A percentile compares a stretch with the other conserved stretches of the same genome.
These are phyloP conservation scores for Hydrotaea cyrtoneurina DNA, from an alignment of 2,888 invertebrate genomes.

Conservation along the genomic window DNA sequence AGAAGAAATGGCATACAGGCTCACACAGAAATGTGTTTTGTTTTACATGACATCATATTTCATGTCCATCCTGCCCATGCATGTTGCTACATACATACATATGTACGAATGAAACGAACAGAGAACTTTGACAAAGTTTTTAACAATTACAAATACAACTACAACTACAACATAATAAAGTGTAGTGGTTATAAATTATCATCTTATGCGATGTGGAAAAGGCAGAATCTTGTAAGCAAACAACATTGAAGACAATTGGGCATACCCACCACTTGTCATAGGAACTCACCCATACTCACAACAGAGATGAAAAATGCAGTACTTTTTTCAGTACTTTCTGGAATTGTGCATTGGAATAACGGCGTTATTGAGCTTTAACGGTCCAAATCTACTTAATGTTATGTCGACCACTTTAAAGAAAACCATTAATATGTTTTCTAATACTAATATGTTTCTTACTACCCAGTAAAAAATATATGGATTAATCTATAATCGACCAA, in stretches of 20 bases:
- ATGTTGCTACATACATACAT: neutral
- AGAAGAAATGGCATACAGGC: neutral
- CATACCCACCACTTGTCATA: constrained; percentile 18
- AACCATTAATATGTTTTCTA: too few species aligned
- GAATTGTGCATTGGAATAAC: too few species aligned
- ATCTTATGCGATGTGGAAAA: constrained; percentile 39
- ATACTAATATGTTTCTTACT: too few species aligned
- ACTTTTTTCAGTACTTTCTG: too few species aligned
- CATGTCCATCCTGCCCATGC: constrained; percentile 10
- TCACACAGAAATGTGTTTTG: constrained; percentile 9
- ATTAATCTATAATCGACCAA: too few species aligned
- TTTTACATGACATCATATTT: constrained; percentile 36
- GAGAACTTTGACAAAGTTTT: constrained; percentile 31
- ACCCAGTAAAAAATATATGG: too few species aligned
- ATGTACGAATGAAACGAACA: neutral
- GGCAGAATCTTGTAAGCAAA: neutral
- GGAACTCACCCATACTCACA: neutral
- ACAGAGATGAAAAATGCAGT: too few species aligned
- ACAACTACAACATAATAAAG: neutral
- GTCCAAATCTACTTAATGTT: too few species aligned
- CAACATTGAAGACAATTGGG: constrained; percentile 17
- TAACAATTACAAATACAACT: constrained; percentile 38
- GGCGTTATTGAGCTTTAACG: too few species aligned
- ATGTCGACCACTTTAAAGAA: too few species aligned
- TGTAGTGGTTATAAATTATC: constrained; percentile 50